These are phyloP conservation scores for Olivierus martensii DNA, from an alignment of 1,140 invertebrate species.

Conservation along the genomic window DNA sequence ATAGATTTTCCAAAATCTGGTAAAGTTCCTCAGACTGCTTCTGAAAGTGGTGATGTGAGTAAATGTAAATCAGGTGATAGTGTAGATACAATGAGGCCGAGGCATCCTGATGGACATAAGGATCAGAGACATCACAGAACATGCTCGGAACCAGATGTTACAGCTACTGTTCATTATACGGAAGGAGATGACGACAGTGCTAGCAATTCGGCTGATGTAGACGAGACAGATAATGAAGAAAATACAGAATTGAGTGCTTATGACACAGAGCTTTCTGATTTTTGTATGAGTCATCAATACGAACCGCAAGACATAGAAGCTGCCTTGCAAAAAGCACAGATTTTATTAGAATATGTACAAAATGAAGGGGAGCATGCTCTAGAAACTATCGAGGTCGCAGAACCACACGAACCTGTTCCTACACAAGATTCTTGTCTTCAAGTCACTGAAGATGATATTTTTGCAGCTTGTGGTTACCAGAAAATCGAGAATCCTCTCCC, in stretches of 20 bases:
- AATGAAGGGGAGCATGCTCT: slow-evolving; percentile 24
- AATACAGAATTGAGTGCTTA: slow-evolving; percentile 11
- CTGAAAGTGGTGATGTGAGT: neutral
- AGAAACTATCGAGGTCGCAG: slow-evolving; percentile 68
- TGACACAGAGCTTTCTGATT: slow-evolving; percentile 10
- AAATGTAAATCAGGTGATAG: neutral
- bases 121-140: no score
- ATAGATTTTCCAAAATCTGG: slow-evolving; percentile 10
- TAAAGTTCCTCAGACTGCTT: neutral
- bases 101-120: neutral
- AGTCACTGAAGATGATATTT: slow-evolving; percentile 80
- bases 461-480: slow-evolving; percentile 58
- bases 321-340: no score
- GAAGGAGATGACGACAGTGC: slow-evolving; percentile 13
- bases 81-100: neutral
- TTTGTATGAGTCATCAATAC: slow-evolving; percentile 1
- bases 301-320: no score
- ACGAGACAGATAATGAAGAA: slow-evolving; percentile 14
- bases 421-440: slow-evolving; percentile 34
- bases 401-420: slow-evolving; percentile 59
- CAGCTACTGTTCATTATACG: no score
- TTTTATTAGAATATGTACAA: no score
- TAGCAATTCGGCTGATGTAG: slow-evolving; percentile 14
- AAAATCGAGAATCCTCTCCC: slow-evolving; percentile 49
- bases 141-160: neutral